Conservation (phyloP, 2,113 vertebrate species). For the Toxostoma redivivum region DNA sequence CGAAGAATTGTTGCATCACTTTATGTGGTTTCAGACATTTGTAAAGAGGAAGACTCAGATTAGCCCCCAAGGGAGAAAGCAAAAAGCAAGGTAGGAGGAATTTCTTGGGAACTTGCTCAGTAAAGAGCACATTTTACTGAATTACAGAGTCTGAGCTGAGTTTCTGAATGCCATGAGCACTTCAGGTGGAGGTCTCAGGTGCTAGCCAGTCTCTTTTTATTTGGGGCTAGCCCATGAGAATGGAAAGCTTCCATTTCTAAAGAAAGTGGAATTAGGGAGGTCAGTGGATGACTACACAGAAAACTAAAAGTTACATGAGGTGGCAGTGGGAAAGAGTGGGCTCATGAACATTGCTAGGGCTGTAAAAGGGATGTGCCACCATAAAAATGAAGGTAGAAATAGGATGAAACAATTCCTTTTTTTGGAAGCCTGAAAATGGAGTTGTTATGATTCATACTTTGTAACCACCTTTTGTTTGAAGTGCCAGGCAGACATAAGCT, state of each 20-base stretch:
- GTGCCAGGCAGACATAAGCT: neutral
- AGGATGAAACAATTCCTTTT: neutral
- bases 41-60: conserved; percentile 11
- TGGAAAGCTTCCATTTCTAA: neutral
- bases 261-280: neutral
- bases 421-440: neutral
- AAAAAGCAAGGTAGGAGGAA: neutral
- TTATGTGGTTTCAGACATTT: neutral
- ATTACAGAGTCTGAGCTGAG: neutral
- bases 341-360: neutral
- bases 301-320: neutral
- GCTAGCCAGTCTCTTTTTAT: neutral
- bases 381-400: neutral
- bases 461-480: neutral
- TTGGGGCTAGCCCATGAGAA: neutral
- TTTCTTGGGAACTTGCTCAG: neutral
- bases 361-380: neutral
- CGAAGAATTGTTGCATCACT: neutral
- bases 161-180: neutral
- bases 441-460: neutral
- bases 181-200: neutral
- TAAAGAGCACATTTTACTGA: neutral
- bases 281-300: neutral
- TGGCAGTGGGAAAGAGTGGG: neutral
- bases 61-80: neutral